Percentiles rank a stretch among this genome's conserved stretches.
Conservation (phyloP, 2,113 vertebrate species). For the Camelus dromedarius region DNA sequence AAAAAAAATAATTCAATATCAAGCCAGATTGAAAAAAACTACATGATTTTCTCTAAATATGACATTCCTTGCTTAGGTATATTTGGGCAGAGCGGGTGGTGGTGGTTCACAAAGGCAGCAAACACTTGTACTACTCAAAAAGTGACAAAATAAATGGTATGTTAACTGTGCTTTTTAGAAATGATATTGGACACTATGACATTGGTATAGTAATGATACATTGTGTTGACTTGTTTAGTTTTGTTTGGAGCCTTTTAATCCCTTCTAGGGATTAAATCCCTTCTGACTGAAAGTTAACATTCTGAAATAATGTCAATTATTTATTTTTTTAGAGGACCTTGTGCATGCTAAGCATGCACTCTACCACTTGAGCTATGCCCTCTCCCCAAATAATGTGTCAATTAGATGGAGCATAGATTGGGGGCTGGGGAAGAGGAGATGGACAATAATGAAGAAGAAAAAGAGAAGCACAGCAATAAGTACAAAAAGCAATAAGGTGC, state of each 20-base stretch:
- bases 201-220: background rate
- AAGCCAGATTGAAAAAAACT: conserved; percentile 25
- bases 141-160: background rate
- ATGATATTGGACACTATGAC: background rate
- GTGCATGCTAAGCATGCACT: no score
- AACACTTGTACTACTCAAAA: conserved; percentile 21
- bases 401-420: background rate
- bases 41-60: background rate
- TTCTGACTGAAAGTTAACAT: background rate
- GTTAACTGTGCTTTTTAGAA: background rate
- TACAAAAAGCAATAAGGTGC: background rate
- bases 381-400: background rate
- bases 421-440: no score
- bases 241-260: background rate
- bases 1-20: background rate
- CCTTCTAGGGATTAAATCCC: background rate
- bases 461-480: background rate
- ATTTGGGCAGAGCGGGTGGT: background rate
- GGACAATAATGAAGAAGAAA: background rate
- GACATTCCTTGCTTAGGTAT: background rate
- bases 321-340: no score
- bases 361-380: no score
- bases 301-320: background rate
- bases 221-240: background rate
- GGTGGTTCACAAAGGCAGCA: background rate